Evolutionary conservation across 2,797 vertebrate genomes (phyloP).

Genomic region (Carduelis carduelis): DNA sequence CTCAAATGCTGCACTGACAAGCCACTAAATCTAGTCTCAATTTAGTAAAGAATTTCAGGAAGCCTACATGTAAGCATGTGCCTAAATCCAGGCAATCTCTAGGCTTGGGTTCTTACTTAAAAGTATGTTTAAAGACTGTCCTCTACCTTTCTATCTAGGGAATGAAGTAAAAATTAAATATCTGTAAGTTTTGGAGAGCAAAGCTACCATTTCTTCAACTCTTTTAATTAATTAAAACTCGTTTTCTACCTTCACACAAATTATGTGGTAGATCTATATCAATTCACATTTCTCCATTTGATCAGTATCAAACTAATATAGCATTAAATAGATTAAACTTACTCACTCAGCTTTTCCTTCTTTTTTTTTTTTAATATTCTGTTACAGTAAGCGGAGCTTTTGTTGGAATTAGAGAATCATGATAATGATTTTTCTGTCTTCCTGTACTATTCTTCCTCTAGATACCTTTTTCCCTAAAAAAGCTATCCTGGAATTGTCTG

Average conservation of each 20-base stretch:
- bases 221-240: not conserved
- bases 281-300: not conserved
- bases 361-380: not conserved
- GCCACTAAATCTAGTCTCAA: constrained; percentile 5
- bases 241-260: not conserved
- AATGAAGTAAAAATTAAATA: not conserved
- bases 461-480: not conserved
- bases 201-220: not conserved
- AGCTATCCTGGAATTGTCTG: not conserved
- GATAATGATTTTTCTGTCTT: not conserved
- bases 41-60: constrained; percentile 23
- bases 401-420: not conserved
- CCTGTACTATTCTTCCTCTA: not conserved
- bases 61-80: not conserved
- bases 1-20: not conserved
- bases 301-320: not conserved
- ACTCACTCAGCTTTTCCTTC: not conserved
- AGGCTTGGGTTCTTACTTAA: not conserved
- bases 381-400: not conserved
- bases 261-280: not conserved
- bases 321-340: not conserved
- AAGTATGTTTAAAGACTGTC: not conserved
- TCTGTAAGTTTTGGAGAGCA: not conserved
- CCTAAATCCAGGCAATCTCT: not conserved
- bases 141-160: not conserved